phyloP scores from a whole-genome alignment of 2,888 invertebrate genomes.

The Athalia rosae region DNA sequence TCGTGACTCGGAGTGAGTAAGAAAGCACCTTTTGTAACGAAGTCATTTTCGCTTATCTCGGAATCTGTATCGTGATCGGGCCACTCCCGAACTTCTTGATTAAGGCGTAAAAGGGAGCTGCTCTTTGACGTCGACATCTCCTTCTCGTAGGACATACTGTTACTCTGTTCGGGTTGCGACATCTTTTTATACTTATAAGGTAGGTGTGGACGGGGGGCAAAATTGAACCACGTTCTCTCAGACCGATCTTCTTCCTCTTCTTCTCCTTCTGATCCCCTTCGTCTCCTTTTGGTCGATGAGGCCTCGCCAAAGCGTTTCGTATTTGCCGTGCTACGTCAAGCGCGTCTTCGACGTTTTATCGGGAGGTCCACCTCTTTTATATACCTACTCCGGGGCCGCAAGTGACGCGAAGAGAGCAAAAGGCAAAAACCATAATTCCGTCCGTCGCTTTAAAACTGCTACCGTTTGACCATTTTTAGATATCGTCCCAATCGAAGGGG shows the following conservation, averaged over 20 bases:
- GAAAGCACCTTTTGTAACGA: slow-evolving; percentile 88
- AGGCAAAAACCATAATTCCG: too few relatives aligned
- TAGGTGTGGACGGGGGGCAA: not conserved
- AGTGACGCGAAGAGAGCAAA: not conserved
- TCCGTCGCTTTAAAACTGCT: too few relatives aligned
- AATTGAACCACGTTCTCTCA: too few relatives aligned
- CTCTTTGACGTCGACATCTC: slow-evolving; percentile 69
- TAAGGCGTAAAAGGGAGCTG: slow-evolving; percentile 64
- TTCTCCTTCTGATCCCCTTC: too few relatives aligned
- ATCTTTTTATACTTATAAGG: slow-evolving; percentile 66
- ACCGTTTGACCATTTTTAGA: too few relatives aligned
- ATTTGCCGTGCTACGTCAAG: slow-evolving; percentile 53
- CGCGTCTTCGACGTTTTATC: slow-evolving; percentile 49
- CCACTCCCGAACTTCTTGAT: slow-evolving; percentile 71
- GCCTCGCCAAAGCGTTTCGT: slow-evolving; percentile 47
- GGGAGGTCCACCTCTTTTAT: slow-evolving; percentile 42
- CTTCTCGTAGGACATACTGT: slow-evolving; percentile 64
- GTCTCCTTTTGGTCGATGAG: too few relatives aligned
- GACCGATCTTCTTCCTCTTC: too few relatives aligned
- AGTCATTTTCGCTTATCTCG: slow-evolving; percentile 85
- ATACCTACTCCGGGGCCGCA: slow-evolving; percentile 58
- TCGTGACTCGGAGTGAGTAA: slow-evolving; percentile 91
- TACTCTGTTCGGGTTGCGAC: slow-evolving; percentile 63
- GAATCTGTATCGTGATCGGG: slow-evolving; percentile 83
- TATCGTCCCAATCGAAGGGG: too few relatives aligned